These are phyloP conservation scores for Eremophila alpestris DNA, from an alignment of 2,797 vertebrate genomes.

Conservation along the genomic window DNA sequence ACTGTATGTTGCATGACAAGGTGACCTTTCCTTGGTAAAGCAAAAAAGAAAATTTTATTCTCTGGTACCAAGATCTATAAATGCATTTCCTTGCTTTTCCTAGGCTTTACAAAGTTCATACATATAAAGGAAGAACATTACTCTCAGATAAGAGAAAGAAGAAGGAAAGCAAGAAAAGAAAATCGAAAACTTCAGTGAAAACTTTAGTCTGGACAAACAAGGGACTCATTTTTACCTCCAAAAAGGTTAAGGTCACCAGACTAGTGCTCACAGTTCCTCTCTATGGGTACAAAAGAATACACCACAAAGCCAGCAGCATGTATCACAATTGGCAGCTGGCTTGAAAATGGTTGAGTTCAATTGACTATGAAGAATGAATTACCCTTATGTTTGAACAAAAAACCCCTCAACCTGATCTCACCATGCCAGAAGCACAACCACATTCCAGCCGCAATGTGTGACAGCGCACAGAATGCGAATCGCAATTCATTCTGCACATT, in stretches of 20 bases:
- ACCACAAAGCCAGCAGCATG: slow-evolving; percentile 36
- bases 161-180: not conserved
- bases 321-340: slow-evolving; percentile 58
- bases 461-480: slow-evolving; percentile 42
- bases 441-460: slow-evolving; percentile 43
- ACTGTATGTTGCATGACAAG: not conserved
- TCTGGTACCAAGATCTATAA: not conserved
- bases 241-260: slow-evolving; percentile 53
- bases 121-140: not conserved
- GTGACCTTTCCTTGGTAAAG: slow-evolving; percentile 2
- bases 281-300: slow-evolving; percentile 17
- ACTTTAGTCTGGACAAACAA: slow-evolving; percentile 36
- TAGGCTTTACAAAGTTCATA: not conserved
- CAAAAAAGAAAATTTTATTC: not conserved
- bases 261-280: not conserved
- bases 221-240: slow-evolving; percentile 39
- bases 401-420: slow-evolving; percentile 43
- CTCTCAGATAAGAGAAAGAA: not conserved
- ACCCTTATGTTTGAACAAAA: slow-evolving; percentile 57
- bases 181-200: slow-evolving; percentile 18
- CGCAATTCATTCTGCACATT: slow-evolving; percentile 58
- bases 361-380: slow-evolving; percentile 68
- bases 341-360: slow-evolving; percentile 51
- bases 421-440: slow-evolving; percentile 51
- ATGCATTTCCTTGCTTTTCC: not conserved